Conservation (phyloP, 2,888 invertebrate genomes). For the Uropetala carovei region DNA sequence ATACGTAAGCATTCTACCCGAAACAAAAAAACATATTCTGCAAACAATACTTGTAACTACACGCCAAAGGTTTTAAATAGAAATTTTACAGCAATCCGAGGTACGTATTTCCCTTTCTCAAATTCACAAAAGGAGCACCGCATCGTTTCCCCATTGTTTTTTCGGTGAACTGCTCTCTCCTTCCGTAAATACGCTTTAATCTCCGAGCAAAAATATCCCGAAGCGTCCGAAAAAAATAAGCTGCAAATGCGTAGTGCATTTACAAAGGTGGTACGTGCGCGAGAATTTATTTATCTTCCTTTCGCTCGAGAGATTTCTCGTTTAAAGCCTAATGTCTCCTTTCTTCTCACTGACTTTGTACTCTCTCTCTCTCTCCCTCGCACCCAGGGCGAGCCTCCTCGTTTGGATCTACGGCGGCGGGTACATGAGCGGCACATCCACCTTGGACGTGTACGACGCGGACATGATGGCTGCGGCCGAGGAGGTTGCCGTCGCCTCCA, state of each 20-base stretch:
- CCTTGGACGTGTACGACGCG: conserved; percentile 96
- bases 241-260: not conserved
- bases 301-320: too few species aligned
- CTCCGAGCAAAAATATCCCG: not conserved
- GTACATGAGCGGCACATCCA: conserved; percentile 94
- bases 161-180: too few species aligned
- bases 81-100: too few species aligned
- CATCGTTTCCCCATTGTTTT: too few species aligned
- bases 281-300: not conserved
- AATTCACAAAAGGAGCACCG: too few species aligned
- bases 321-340: not conserved
- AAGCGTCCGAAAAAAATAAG: not conserved
- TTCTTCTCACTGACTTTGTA: not conserved
- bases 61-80: too few species aligned
- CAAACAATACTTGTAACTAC: too few species aligned
- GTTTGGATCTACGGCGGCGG: conserved; percentile 97
- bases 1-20: too few species aligned
- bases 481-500: conserved; percentile 95
- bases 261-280: not conserved
- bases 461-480: conserved; percentile 92
- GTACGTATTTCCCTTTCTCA: too few species aligned
- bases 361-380: conserved; percentile 66
- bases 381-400: conserved; percentile 87
- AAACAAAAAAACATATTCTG: too few species aligned
- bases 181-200: not conserved